These are phyloP conservation scores for Argyresthia albistria DNA, from an alignment of 2,888 invertebrate genomes.

Conservation along the genomic window DNA sequence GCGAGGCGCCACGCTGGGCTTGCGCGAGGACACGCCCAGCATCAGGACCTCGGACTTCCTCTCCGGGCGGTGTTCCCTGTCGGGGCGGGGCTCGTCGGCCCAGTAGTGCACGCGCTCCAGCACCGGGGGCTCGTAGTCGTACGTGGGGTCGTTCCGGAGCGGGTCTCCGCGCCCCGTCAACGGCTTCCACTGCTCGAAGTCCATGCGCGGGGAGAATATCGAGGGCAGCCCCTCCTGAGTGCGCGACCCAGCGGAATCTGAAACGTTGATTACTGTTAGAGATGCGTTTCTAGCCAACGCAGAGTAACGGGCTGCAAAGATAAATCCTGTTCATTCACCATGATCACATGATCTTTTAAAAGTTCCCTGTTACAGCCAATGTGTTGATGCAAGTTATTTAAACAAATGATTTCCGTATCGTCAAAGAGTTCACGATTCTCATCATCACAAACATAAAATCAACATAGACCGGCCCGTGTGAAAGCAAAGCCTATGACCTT, in stretches of 20 bases:
- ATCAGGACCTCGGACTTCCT: constrained; percentile 80
- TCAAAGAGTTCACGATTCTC: too few relatives aligned
- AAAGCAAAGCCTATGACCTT: too few relatives aligned
- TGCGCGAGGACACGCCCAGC: constrained; percentile 78
- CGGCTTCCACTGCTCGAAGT: constrained; percentile 90
- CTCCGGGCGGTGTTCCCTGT: constrained; percentile 45
- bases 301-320: not conserved
- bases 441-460: too few relatives aligned
- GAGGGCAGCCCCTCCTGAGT: constrained; percentile 35
- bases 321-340: too few relatives aligned
- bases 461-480: too few relatives aligned
- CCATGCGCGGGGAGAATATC: constrained; percentile 81
- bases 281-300: too few relatives aligned
- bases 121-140: constrained; percentile 87
- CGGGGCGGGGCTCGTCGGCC: constrained; percentile 77
- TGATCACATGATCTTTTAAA: too few relatives aligned
- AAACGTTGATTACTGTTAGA: constrained; percentile 14
- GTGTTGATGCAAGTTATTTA: too few relatives aligned
- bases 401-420: too few relatives aligned
- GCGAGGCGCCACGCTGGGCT: constrained; percentile 71
- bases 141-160: constrained; percentile 86
- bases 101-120: constrained; percentile 86
- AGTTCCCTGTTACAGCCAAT: too few relatives aligned
- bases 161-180: constrained; percentile 84
- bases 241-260: constrained; percentile 36